Base-by-base conservation (phyloP, 2,888 invertebrate genomes). In the Deladenus siricidicola region DNA sequence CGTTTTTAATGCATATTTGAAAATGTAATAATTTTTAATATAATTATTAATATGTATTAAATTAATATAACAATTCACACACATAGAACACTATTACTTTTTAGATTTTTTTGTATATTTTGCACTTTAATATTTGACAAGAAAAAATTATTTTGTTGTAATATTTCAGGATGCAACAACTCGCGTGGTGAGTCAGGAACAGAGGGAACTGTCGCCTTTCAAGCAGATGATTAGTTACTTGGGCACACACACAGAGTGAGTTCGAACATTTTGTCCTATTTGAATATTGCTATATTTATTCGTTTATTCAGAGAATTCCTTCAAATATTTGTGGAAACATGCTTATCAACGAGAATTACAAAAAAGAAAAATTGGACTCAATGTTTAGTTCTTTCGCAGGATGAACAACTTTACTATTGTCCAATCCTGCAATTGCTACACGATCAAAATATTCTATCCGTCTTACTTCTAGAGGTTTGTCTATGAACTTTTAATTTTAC, bases 301-400 rank as follows among this genome's bases (percentile, higher is more conserved):
- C n/a, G n/a, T n/a, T n/a, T n/a, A n/a, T 49, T 49, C 14, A 51
- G 56, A 4, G 49, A 48, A 56, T 48, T 30, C 14, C 8, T 57
- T 26, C 39, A 59, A 29, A 43, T 21, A 21, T 53, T 53, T 19
- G 53, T 53, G 17, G 34, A 53, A 39, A 60, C 56, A 42, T 59
- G 49, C n/a, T 6, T 34, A 56, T 51, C 60, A 58, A 60, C 47
- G 8, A 21, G 24, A 55, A 23, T 23, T 23, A 23, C 24, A 47
- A 6, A 47, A 47, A 10, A 6, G 21, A 47, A 47, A 47, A 34
- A 34, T 34, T n/a, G n/a, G n/a, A n/a, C n/a, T 34, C 39, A 34
- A 10, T 8, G 47, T n/a, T 23, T 21, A 6, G 24, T 23, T 47
- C 6, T n/a, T 6, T 53, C 30, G 17, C 53, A n/a, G 1, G 39